Percentiles rank a stretch among this genome's conserved stretches.
These are phyloP conservation scores for Aulostomus chinensis DNA, from an alignment of 2,797 vertebrate species.

Conservation along the genomic window DNA sequence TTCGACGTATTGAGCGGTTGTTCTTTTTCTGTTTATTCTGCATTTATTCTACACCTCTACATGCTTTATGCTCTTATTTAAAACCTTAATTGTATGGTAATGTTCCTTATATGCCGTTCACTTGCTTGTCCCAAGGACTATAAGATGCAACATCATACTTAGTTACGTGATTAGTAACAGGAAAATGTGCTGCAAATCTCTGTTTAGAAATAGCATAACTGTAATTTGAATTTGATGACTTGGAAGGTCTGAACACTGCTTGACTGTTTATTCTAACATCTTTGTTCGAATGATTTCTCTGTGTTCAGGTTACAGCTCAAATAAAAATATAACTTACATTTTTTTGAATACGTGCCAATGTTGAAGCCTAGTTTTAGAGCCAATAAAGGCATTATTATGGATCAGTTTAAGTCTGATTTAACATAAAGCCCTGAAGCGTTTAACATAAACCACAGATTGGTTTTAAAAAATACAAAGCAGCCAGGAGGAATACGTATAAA, in stretches of 20 bases:
- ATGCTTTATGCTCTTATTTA: no score
- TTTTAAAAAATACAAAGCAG: not conserved
- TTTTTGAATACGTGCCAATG: no score
- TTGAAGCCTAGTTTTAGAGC: not conserved
- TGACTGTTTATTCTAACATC: no score
- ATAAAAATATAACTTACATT: no score
- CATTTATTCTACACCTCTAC: no score
- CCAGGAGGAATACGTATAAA: constrained; percentile 4
- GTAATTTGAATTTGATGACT: no score
- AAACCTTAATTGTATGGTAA: not conserved
- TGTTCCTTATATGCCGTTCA: not conserved
- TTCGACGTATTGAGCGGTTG: no score
- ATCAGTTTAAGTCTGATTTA: not conserved
- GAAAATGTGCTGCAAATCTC: no score
- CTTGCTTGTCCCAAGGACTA: not conserved
- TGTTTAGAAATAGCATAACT: no score
- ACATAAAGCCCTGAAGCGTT: not conserved
- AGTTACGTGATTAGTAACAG: not conserved
- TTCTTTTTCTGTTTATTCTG: no score
- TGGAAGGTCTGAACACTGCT: not conserved
- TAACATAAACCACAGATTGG: not conserved
- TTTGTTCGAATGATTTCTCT: no score
- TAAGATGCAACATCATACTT: not conserved
- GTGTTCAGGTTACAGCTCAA: no score
- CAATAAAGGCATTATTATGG: not conserved